These are phyloP conservation scores for Automeris io DNA, from an alignment of 2,888 invertebrate genomes.

Conservation along the genomic window DNA sequence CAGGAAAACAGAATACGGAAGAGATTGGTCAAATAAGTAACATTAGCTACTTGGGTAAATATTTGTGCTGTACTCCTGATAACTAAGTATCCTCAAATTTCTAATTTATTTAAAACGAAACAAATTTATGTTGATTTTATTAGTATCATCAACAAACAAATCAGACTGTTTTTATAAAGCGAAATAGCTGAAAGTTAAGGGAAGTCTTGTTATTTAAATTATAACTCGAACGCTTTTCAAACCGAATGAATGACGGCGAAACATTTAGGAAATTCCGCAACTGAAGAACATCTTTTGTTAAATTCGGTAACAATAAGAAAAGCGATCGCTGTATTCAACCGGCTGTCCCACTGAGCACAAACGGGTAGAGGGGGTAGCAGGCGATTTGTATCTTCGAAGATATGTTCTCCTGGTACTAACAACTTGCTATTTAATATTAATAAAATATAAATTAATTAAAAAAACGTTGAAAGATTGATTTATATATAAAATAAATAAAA, in stretches of 20 bases:
- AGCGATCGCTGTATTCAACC: background rate
- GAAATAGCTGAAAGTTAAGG: background rate
- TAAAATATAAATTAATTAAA: too few relatives aligned
- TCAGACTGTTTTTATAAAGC: background rate
- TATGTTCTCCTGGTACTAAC: too few relatives aligned
- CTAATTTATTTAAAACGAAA: too few relatives aligned
- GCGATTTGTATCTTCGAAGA: too few relatives aligned
- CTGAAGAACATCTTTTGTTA: slow-evolving; percentile 17
- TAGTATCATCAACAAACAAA: background rate
- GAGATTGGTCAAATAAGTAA: background rate
- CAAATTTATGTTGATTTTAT: background rate
- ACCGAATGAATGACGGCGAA: slow-evolving; percentile 10
- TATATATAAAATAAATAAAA: too few relatives aligned
- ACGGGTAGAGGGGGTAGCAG: too few relatives aligned
- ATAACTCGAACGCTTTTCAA: slow-evolving; percentile 7
- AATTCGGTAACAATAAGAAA: slow-evolving; percentile 10
- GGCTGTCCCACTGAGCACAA: background rate
- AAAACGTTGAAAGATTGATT: too few relatives aligned
- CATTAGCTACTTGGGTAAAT: too few relatives aligned
- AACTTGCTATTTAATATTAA: too few relatives aligned
- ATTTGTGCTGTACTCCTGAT: too few relatives aligned
- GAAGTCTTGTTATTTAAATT: slow-evolving; percentile 4
- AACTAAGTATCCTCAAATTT: too few relatives aligned
- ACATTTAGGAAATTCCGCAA: slow-evolving; percentile 14
- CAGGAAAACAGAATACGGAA: background rate